Base-by-base conservation (phyloP, 1,140 invertebrate genomes). In the Sarcophaga bullata region DNA sequence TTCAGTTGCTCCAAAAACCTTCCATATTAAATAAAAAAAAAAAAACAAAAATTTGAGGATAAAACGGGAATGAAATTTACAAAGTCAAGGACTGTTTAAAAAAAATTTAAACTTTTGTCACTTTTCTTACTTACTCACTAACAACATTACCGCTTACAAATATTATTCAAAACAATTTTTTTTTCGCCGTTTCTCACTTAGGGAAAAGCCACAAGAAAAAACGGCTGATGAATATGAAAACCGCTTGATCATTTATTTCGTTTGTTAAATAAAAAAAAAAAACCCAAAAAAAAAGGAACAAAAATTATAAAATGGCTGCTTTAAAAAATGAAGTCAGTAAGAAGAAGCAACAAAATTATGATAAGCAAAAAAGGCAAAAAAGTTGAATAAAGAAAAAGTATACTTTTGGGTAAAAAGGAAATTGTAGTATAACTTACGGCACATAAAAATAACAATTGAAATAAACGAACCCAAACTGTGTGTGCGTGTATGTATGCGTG, bases 391-490 rank as follows among this genome's bases (percentile, higher is more conserved):
- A n/a, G n/a, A n/a, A 19, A 78, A n/a, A 19, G 73, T 46, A 78
- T 78, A 78, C 48, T 50, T 78, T 78, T 52, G 75, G 75, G 48
- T 48, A 76, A n/a, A 76, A 73, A 78, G 75, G 75, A 78, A 78
- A 78, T 78, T 78, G 75, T 50, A 50, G 75, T 19, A 78, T 78
- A 78, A 78, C 48, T 78, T 78, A 52, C 11, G 75, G 75, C 48
- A 19, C 48, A 78, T 78, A 78, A 78, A 78, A 78, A 78, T 78
- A 52, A 78, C 75, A 78, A 78, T 78, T 78, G 75, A 78, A 78
- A 50, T 78, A 78, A 78, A 78, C 50, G 75, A 78, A 48, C 75
- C 50, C n/a, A 52, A 48, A 8, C 19, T 78, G 19, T 8, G 49
- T 68, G 19, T 19, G n/a, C n/a, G n/a, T n/a, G n/a, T n/a, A n/a